Evolutionary conservation across 2,797 vertebrate species (phyloP).

Genomic region (Halcyon badia): DNA sequence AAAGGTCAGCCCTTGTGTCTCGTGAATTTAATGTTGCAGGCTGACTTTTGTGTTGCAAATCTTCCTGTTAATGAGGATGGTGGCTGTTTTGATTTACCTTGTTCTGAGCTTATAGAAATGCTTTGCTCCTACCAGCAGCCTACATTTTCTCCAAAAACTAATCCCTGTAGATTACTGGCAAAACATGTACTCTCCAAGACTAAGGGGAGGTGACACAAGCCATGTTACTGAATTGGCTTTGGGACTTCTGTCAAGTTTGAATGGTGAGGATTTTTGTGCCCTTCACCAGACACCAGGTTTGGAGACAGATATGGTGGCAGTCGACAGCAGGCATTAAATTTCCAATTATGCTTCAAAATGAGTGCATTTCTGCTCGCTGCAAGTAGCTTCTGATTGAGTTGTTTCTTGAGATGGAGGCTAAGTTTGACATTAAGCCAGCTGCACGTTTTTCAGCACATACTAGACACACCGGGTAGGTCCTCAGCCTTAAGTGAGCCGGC

Average conservation of each 20-base stretch:
- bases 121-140: not conserved
- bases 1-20: not conserved
- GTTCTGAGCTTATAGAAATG: not conserved
- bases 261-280: not conserved
- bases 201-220: not conserved
- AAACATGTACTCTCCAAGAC: not conserved
- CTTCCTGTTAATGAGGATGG: not conserved
- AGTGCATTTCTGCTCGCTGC: not conserved
- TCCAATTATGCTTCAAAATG: not conserved
- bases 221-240: not conserved
- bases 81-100: not conserved
- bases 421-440: not conserved
- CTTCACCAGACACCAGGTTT: not conserved
- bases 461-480: not conserved
- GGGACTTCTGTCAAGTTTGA: not conserved
- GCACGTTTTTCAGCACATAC: not conserved
- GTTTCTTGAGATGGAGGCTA: not conserved
- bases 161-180: not conserved
- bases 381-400: not conserved
- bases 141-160: not conserved
- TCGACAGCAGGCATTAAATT: not conserved
- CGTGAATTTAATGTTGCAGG: not conserved
- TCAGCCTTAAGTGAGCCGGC: accelerated
- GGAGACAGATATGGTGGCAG: not conserved
- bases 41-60: not conserved